Conservation (phyloP, 2,797 vertebrate species). For the Chloroceryle amazona region DNA sequence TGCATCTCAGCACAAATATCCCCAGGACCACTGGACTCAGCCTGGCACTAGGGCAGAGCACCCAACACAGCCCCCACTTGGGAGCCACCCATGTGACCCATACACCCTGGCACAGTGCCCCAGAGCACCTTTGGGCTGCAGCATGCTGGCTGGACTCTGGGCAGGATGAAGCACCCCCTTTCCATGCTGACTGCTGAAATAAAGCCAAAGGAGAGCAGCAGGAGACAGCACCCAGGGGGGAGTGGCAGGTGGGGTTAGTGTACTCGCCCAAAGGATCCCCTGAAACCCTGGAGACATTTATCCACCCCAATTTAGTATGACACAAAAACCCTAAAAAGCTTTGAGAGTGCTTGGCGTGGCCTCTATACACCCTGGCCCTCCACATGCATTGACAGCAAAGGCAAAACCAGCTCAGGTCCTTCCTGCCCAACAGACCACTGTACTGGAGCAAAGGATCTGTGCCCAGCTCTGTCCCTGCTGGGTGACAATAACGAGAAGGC, state of each 20-base stretch:
- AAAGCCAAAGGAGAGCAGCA: neutral
- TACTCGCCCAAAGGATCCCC: neutral
- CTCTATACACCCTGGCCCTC: neutral
- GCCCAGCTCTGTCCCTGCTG: neutral
- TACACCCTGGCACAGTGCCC: neutral
- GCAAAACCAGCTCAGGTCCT: neutral
- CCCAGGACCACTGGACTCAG: neutral
- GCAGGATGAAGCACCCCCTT: neutral
- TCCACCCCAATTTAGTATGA: neutral
- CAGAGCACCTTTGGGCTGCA: neutral
- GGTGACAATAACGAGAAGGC: neutral
- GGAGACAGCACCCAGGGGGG: rapidly evolving
- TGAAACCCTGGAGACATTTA: neutral
- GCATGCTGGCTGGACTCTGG: no score
- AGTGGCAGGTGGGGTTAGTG: neutral
- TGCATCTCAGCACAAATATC: rapidly evolving
- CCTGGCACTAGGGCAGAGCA: neutral
- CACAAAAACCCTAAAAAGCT: neutral
- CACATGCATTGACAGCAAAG: neutral
- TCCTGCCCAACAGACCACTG: rapidly evolving
- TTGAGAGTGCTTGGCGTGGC: neutral
- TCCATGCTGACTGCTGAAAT: neutral
- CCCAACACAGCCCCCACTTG: neutral
- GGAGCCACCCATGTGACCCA: neutral
- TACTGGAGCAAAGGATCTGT: neutral